Percentiles rank a stretch among this genome's conserved stretches.
These are phyloP conservation scores for Drosophila anomalata DNA, from an alignment of 2,888 invertebrate species.

Conservation along the genomic window DNA sequence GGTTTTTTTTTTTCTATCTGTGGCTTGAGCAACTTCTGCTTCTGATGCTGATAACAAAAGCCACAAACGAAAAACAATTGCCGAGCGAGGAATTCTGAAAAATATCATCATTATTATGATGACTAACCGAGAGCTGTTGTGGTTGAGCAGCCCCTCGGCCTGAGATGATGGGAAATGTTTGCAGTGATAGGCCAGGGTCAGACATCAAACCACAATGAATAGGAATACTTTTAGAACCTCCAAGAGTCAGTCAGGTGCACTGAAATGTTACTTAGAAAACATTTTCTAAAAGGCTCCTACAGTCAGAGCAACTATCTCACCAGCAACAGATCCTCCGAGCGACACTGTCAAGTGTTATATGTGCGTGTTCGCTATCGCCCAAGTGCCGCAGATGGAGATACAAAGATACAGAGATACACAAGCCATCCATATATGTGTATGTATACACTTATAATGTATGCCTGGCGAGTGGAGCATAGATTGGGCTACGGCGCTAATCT, in stretches of 20 bases:
- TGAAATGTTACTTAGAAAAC: background rate
- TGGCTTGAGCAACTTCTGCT: conserved; percentile 19
- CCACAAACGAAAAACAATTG: conserved; percentile 35
- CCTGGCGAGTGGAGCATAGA: conserved; percentile 25
- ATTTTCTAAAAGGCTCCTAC: background rate
- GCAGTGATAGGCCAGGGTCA: conserved; percentile 5
- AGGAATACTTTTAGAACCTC: conserved; percentile 1
- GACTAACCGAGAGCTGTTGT: conserved; percentile 29
- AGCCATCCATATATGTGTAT: background rate
- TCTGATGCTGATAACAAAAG: conserved; percentile 56
- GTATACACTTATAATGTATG: conserved; percentile 10
- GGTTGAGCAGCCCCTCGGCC: background rate
- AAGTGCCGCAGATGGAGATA: conserved; percentile 46
- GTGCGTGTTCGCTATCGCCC: conserved; percentile 66
- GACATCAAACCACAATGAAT: conserved; percentile 17
- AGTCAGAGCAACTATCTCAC: background rate
- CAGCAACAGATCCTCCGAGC: conserved; percentile 32
- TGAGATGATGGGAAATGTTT: conserved; percentile 23
- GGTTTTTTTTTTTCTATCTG: conserved; percentile 15
- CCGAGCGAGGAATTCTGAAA: conserved; percentile 28
- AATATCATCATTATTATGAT: conserved; percentile 29
- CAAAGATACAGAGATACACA: conserved; percentile 30
- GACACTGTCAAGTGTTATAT: conserved; percentile 64
- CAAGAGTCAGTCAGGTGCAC: background rate
- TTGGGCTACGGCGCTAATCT: conserved; percentile 64